Evolutionary conservation across 2,797 vertebrate species (phyloP), one percentile per base, ranked within the genome.

Genomic region (Nothura maculosa): DNA sequence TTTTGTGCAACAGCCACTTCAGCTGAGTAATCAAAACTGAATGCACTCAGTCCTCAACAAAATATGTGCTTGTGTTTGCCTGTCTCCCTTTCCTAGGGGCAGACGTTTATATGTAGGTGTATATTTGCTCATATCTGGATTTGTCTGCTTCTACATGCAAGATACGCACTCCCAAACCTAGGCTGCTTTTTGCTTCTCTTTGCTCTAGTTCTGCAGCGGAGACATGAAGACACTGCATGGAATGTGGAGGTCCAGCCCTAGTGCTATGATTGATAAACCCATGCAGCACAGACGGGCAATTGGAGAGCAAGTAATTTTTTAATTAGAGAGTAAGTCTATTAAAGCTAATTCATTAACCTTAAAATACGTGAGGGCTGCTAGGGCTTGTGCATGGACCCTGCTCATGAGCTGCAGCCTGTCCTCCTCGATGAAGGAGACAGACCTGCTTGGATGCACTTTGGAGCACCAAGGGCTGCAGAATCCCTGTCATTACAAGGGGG

Each of bases 221-320:
- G 5, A 25, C 0, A 0, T 1, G 16, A 52, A 18, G 55, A 62
- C 4, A 11, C 14, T 22, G 25, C 5, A 6, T 2, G 27, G 48
- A 43, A 45, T 8, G 20, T 10, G 63, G 38, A 50, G 38, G 5
- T 28, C 47, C 15, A 22, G 48, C 40, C 16, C 60, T 50, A 18
- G 52, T 52, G 16, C 60, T 62, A 25, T 60, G 77, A 54, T 22
- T 24, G 5, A 36, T 6, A 36, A 42, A 24, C 19, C 22, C 21
- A 1, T 2, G 5, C 14, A 47, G 47, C 30, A 22, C 4, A 2
- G 12, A 7, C 43, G 48, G 78, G 63, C 32, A 62, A 20, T 8
- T 38, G 30, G 12, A 22, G 27, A 1, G 13, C 10, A 20, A 25
- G 1, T 0, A 38, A 12, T 38, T 38, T 38, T 38, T 38, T 38